Evolutionary conservation across 2,888 invertebrate genomes (phyloP).

Genomic region (Phalangium opilio): DNA sequence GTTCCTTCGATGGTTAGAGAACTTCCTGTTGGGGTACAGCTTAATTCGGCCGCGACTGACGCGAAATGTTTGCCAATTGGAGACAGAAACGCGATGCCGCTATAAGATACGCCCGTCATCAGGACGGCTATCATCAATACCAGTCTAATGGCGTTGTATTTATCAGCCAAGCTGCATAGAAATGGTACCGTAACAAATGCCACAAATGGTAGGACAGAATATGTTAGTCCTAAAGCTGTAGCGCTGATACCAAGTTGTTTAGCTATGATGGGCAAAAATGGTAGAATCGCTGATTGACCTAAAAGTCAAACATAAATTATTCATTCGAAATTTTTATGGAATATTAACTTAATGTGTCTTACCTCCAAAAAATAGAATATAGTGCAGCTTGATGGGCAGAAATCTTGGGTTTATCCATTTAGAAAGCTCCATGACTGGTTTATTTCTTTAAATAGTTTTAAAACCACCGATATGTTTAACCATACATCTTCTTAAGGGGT

Average conservation of each 20-base stretch:
- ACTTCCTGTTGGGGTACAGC: not conserved
- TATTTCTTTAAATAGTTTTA: too few species aligned
- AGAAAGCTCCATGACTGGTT: too few species aligned
- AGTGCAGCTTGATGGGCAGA: slow-evolving; percentile 69
- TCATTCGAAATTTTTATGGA: not conserved
- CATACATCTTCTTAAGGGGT: too few species aligned
- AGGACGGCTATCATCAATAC: slow-evolving; percentile 9
- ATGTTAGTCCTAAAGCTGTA: slow-evolving; percentile 16
- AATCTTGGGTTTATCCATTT: slow-evolving; percentile 43
- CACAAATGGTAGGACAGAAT: slow-evolving; percentile 18
- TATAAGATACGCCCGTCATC: not conserved
- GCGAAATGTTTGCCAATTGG: not conserved
- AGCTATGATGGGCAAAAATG: slow-evolving; percentile 17
- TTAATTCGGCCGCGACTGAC: not conserved
- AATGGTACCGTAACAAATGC: slow-evolving; percentile 17
- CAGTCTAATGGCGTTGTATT: slow-evolving; percentile 9
- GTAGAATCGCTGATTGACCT: slow-evolving; percentile 17
- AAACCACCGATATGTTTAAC: too few species aligned
- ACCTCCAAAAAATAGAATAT: slow-evolving; percentile 77
- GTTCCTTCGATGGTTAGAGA: not conserved
- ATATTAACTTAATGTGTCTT: slow-evolving; percentile 29
- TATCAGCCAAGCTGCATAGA: slow-evolving; percentile 19
- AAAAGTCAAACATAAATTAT: too few species aligned
- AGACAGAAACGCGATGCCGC: not conserved
- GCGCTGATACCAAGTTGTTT: slow-evolving; percentile 16